phyloP scores from a whole-genome alignment of 2,113 vertebrate species.

The Serilophus lunatus region DNA sequence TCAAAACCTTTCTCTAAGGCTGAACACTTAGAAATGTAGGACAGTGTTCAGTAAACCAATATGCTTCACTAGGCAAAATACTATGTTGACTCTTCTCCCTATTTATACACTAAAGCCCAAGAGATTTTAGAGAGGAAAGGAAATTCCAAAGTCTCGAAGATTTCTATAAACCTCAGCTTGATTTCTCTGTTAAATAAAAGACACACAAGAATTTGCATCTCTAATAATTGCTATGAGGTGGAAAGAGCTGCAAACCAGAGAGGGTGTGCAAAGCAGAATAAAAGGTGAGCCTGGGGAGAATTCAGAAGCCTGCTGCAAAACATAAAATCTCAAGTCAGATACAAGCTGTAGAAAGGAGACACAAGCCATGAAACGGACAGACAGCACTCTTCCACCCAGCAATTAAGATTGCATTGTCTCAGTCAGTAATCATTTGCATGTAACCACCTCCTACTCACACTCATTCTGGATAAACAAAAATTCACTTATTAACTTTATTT shows the following conservation, averaged over 20 bases:
- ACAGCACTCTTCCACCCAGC: not conserved
- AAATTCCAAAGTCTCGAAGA: not conserved
- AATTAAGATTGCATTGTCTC: not conserved
- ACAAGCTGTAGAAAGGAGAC: not conserved
- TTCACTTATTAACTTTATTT: not conserved
- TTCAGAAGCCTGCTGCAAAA: not conserved
- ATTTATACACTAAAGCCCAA: not conserved
- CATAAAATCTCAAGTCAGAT: not conserved
- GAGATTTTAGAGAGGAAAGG: not conserved
- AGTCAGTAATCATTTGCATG: not conserved
- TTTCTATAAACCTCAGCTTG: not conserved
- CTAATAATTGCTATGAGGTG: not conserved
- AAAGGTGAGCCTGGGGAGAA: not conserved
- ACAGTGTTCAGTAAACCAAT: not conserved
- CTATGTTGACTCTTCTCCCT: not conserved
- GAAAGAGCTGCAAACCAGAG: not conserved
- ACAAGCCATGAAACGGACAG: not conserved
- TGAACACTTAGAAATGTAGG: not conserved
- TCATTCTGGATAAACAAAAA: not conserved
- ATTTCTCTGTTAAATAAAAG: not conserved
- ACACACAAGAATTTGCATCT: not conserved
- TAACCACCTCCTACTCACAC: not conserved
- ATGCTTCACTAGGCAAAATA: not conserved
- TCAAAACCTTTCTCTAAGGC: not conserved
- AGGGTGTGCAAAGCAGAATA: not conserved